Base-by-base conservation (phyloP, 2,113 vertebrate species). In the Calyptomena viridis region DNA sequence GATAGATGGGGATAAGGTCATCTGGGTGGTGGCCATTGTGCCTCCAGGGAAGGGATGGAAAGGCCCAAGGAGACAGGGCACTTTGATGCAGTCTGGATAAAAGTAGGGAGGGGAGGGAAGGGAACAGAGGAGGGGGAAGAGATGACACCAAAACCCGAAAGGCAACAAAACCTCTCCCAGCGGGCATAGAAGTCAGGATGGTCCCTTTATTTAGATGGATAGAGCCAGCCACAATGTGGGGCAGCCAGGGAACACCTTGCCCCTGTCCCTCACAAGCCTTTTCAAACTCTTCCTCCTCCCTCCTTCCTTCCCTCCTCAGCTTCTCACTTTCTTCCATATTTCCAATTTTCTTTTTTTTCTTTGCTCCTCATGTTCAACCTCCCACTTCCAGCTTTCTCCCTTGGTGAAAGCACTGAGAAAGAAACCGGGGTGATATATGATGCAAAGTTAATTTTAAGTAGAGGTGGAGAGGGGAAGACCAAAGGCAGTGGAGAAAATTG, bases 201-300 rank as follows among this genome's bases (percentile, higher is more conserved):
- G 62, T 77, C 93, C 93, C 93, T 98, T 97, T 98, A 98, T 98
- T 98, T 97, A 98, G 97, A 98, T 97, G 96, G 97, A 98, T 94
- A 92, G 87, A 95, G 87, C 31, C 19, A 8, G 40, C 44, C 59
- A 88, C 73, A 90, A 69, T 52, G 60, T 3, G 1, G 8, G 39
- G 49, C 3, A 5, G 53, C 49, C 1, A 0, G 67, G 5, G 72
- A 75, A 30, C 74, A 59, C 24, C 63, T 75, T 88, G 68, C 7
- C 52, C 42, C 66, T 73, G 49, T 33, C 47, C 37, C 22, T 39
- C 60, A 46, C 18, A 37, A 59, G 21, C 31, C 50, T 47, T 95
- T 91, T 88, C 77, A 93, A 76, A n/a, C 12, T 69, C 5, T 66
- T 73, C 40, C 35, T 23, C 9, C 24, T 12, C 1, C 35, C 13